These are phyloP conservation scores for Clanis bilineata DNA, from an alignment of 2,888 invertebrate genomes.

Conservation along the genomic window DNA sequence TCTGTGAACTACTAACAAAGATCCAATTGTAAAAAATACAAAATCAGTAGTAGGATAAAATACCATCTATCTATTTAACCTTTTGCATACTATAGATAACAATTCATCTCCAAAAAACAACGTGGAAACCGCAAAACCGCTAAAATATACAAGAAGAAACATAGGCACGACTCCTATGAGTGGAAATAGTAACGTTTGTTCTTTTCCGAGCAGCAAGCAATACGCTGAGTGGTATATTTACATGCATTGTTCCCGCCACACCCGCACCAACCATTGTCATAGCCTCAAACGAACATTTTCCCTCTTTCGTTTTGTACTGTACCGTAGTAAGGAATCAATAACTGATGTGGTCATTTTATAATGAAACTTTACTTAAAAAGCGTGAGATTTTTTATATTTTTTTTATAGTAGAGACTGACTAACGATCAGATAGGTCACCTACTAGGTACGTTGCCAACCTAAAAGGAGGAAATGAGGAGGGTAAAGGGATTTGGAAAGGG, in stretches of 20 bases:
- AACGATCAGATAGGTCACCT: no score
- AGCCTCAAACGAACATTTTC: background rate
- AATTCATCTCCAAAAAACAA: background rate
- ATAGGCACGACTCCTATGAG: background rate
- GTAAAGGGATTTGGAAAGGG: no score
- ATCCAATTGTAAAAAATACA: no score
- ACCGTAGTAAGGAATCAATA: background rate
- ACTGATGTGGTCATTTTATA: background rate
- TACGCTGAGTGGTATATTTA: constrained; percentile 57
- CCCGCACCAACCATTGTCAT: background rate
- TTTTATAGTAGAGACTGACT: no score
- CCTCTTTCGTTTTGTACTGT: background rate
- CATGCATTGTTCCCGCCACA: constrained; percentile 32
- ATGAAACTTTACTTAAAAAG: background rate
- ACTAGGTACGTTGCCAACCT: no score
- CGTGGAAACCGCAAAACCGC: background rate
- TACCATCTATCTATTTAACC: no score
- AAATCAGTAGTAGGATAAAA: no score
- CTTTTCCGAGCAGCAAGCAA: constrained; percentile 50
- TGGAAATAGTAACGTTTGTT: constrained; percentile 24
- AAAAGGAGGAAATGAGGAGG: no score
- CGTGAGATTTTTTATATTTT: no score
- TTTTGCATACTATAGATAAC: background rate
- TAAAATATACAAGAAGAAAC: constrained; percentile 8
- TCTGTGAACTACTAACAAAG: no score